Evolutionary conservation across 2,113 vertebrate genomes (phyloP).

Genomic region (Oryzias javanicus): DNA sequence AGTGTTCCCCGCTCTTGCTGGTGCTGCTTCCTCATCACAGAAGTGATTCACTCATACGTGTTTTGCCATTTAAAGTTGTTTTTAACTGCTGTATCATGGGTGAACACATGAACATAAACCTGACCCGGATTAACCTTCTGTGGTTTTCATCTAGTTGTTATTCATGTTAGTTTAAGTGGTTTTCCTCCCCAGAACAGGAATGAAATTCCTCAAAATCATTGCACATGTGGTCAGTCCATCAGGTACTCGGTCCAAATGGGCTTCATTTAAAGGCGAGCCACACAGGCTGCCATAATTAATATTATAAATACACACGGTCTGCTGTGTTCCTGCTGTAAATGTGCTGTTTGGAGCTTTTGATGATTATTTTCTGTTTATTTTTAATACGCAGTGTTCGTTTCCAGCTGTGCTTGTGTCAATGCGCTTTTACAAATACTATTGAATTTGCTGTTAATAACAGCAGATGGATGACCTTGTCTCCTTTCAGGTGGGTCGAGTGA

Average conservation of each 20-base stretch:
- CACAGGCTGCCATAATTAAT: slow-evolving; percentile 56
- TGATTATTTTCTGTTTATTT: slow-evolving; percentile 32
- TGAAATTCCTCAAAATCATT: slow-evolving; percentile 8
- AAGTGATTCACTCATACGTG: background rate
- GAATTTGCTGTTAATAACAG: too few species aligned
- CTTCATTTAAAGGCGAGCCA: slow-evolving; percentile 24
- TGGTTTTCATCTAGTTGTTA: slow-evolving; percentile 16
- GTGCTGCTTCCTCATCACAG: background rate
- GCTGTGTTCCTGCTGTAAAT: slow-evolving; percentile 54
- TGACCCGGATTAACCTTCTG: slow-evolving; percentile 4
- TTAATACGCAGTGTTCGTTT: background rate
- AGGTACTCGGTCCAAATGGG: slow-evolving; percentile 26
- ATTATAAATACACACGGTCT: slow-evolving; percentile 55
- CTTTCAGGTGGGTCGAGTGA: slow-evolving; percentile 50
- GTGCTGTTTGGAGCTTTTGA: slow-evolving; percentile 11
- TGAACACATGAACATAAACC: background rate
- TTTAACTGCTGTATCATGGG: background rate
- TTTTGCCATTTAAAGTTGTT: background rate
- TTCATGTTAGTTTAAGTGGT: slow-evolving; percentile 14
- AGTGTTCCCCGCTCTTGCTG: too few species aligned
- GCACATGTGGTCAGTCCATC: slow-evolving; percentile 41
- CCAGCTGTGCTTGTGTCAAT: background rate
- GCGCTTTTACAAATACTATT: too few species aligned
- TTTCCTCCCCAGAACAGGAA: slow-evolving; percentile 11
- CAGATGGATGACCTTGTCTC: slow-evolving; percentile 10